Evolutionary conservation across 2,888 invertebrate genomes (phyloP), one percentile per base, ranked within the genome.

Genomic region (Cremastinae sp.): DNA sequence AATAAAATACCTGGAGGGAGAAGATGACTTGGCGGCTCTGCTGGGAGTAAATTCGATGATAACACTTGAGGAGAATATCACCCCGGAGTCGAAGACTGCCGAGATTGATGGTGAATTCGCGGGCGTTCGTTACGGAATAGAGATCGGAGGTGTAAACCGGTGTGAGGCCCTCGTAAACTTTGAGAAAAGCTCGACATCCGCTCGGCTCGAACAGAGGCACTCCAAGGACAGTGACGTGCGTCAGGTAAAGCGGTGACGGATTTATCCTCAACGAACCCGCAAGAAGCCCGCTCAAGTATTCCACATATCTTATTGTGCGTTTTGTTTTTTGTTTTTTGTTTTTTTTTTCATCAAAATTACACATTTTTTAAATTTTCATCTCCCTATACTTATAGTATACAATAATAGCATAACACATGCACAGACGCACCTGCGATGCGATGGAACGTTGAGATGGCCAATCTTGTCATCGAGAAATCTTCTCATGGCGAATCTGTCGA

Each of bases 401-500:
- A n/a, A n/a, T n/a, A n/a, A n/a, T n/a, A n/a, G n/a, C n/a, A n/a
- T n/a, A n/a, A n/a, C n/a, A n/a, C n/a, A n/a, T n/a, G n/a, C n/a
- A n/a, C n/a, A n/a, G n/a, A n/a, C 54, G 12, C 90, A 95, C 94
- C 95, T 92, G 90, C 93, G 93, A 88, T 95, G 94, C 54, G 95
- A 95, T 56, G 95, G 95, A 80, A 94, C 92, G 78, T 92, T 92
- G 75, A 94, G 90, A 76, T 93, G 92, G 76, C 94, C 94, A 78
- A 95, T 92, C 89, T 94, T 94, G 88, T 95, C 94, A 84, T 97
- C 97, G 83, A 97, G 94, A 90, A 96, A 98, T 84, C 95, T 92
- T 85, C 96, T 93, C 97, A 98, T 98, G 56, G 97, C 96, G 91
- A 96, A 97, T 86, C 97, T 93, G 91, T 98, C 97, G 84, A 97